Evolutionary conservation across 2,113 vertebrate species (phyloP).

Genomic region (Calypte anna): DNA sequence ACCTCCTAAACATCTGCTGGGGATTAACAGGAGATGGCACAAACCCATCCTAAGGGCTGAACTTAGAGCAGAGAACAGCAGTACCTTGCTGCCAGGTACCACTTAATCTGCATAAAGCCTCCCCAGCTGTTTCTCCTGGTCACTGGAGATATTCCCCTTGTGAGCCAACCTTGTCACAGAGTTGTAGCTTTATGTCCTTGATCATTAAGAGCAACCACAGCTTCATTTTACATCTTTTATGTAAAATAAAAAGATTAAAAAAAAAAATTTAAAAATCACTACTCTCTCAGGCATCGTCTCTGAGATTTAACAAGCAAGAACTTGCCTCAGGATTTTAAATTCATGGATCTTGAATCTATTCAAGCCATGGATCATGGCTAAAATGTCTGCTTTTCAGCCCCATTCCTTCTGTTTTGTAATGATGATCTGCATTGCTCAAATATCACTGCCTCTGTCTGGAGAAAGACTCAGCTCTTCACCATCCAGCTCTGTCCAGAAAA

Average conservation of each 20-base stretch:
- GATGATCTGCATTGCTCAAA: not conserved
- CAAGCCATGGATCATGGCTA: not conserved
- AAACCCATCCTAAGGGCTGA: not conserved
- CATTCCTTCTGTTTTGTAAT: not conserved
- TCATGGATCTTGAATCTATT: not conserved
- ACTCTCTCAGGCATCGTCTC: not conserved
- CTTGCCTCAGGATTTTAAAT: not conserved
- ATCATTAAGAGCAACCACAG: not conserved
- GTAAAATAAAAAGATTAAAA: not conserved
- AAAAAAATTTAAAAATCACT: not conserved
- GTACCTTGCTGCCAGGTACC: not conserved
- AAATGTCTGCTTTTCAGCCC: not conserved
- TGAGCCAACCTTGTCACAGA: accelerated
- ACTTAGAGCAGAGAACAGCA: not conserved
- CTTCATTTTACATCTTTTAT: not conserved
- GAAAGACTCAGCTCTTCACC: not conserved
- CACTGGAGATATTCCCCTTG: not conserved
- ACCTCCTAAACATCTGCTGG: not conserved
- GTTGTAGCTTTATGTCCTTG: not conserved
- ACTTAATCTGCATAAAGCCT: constrained; percentile 31
- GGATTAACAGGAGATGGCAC: not conserved
- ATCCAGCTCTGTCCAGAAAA: not conserved
- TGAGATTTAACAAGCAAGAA: constrained; percentile 26
- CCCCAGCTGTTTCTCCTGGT: not conserved
- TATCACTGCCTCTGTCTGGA: not conserved